Base-by-base conservation (phyloP, 1,140 invertebrate species). In the Helicoverpa armigera region DNA sequence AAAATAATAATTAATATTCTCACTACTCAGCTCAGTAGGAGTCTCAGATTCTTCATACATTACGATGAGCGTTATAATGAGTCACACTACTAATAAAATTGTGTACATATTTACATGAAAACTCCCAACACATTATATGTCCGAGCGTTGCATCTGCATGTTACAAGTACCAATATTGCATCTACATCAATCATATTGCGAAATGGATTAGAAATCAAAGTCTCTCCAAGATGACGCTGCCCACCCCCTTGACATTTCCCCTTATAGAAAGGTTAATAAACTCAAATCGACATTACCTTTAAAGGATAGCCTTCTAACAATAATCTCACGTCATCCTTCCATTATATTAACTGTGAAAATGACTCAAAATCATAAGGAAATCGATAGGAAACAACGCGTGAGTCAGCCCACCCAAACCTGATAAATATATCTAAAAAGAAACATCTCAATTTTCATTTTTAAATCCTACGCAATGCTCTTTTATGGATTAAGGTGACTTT, bases 381-480 rank as follows among this genome's bases (percentile, higher is more conserved):
- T 79, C 50, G 35, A 54, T 79, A 56, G 31, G 58, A 69, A 35
- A 48, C 50, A 70, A 69, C 63, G 29, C 51, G n/a, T 58, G 63
- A 69, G 12, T 79, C 63, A 79, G 51, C 29, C 54, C 14, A 63
- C 16, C 73, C 73, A 18, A 78, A 69, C 69, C 76, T 60, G 48
- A n/a, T 13, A 48, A 58, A 69, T 69, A 69, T 69, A 69, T 78
- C 63, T 78, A 78, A 78, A 78, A 78, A 69, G 76, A 86, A 80
- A 81, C 77, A 83, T 83, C 76, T 85, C 56, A 79, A 82, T 83
- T 82, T 83, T 84, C 88, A 88, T 87, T 82, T 81, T 84, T 81
- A 76, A 88, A 85, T 85, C 89, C 86, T 87, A 91, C 90, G 83
- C 86, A 31, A 73, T 50, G 29, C 14, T 73, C 84, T 60, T 85